Percentiles rank a stretch among this genome's conserved stretches.
phyloP scores from a whole-genome alignment of 2,113 vertebrate species.

The Mastomys coucha region DNA sequence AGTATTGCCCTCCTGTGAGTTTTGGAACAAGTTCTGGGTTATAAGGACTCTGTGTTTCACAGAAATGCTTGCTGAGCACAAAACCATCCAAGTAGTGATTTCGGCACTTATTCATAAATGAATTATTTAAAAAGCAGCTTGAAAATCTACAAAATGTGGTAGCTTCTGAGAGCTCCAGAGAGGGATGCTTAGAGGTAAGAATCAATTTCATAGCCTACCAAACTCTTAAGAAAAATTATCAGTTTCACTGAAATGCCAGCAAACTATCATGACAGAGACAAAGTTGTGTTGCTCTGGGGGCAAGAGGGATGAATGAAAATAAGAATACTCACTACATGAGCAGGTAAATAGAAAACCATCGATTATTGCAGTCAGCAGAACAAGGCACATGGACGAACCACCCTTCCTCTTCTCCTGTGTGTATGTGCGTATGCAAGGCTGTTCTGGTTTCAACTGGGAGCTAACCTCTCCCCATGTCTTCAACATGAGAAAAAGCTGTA shows the following conservation, averaged over 20 bases:
- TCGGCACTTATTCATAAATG: conserved; percentile 88
- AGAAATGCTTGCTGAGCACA: conserved; percentile 85
- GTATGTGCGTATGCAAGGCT: not conserved
- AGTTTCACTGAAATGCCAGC: conserved; percentile 91
- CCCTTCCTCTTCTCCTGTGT: not conserved
- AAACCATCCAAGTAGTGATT: conserved; percentile 85
- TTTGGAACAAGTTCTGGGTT: not conserved
- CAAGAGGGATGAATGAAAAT: conserved; percentile 85
- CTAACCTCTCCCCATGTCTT: not conserved
- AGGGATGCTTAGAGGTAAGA: conserved; percentile 91
- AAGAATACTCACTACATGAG: rapidly evolving
- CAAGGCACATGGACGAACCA: not conserved
- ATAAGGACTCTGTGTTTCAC: conserved; percentile 90
- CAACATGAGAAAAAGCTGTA: not conserved
- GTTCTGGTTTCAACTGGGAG: not conserved
- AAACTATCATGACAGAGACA: conserved; percentile 91
- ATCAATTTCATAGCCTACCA: conserved; percentile 93
- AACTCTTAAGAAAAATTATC: conserved; percentile 90
- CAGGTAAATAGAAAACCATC: not conserved
- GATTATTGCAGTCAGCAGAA: not conserved
- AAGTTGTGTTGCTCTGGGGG: conserved; percentile 89
- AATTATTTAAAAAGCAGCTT: conserved; percentile 92
- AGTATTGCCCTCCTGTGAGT: conserved; percentile 89
- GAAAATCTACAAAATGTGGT: conserved; percentile 91
- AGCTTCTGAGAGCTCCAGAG: conserved; percentile 91